Evolutionary conservation across 2,113 vertebrate species (phyloP).

Genomic region (Columba janthina): DNA sequence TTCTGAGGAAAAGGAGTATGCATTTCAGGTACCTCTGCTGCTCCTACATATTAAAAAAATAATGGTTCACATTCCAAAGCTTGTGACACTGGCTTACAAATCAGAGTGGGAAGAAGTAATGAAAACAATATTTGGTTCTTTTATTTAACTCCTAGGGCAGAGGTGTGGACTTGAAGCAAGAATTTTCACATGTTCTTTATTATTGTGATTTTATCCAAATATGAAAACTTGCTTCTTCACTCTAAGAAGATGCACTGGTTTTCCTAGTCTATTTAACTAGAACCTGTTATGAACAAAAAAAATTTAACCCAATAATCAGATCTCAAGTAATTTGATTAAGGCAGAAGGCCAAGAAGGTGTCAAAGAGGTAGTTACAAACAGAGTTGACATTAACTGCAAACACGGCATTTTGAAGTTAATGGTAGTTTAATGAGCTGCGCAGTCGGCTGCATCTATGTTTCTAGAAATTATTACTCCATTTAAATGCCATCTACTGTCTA

Average conservation of each 20-base stretch:
- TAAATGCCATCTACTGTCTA: background rate
- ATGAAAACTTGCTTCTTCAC: background rate
- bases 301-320: background rate
- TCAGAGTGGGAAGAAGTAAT: background rate
- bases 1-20: background rate
- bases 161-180: background rate
- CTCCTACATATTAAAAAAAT: background rate
- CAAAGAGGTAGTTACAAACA: background rate
- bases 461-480: background rate
- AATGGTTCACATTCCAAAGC: background rate
- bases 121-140: background rate
- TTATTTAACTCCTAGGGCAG: background rate
- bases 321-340: background rate
- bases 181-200: background rate
- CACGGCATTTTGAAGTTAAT: background rate
- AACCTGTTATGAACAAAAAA: background rate
- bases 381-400: background rate
- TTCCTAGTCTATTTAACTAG: background rate
- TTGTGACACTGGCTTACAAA: background rate
- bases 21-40: background rate
- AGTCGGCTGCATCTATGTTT: fast-evolving
- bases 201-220: background rate
- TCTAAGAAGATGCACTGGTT: background rate
- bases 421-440: background rate
- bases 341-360: background rate